Evolutionary conservation across 2,797 vertebrate genomes (phyloP).

Genomic region (Scyliorhinus canicula): DNA sequence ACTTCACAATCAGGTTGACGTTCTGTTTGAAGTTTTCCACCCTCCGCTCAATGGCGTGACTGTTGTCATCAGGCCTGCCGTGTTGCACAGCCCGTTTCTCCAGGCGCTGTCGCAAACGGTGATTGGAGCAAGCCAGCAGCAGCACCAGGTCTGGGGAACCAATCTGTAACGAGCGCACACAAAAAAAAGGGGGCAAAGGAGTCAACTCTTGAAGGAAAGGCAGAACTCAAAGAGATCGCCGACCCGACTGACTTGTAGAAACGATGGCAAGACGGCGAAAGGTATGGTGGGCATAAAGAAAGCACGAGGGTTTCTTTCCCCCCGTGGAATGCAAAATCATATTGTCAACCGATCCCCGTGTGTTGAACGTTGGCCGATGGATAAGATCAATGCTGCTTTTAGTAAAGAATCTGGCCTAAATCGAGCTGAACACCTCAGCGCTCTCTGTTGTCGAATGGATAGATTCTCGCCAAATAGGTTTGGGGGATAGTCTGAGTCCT

Average conservation of each 20-base stretch:
- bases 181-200: too few species aligned
- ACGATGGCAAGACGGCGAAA: background rate
- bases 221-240: background rate
- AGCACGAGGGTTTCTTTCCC: background rate
- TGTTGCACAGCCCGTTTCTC: background rate
- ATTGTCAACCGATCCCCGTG: background rate
- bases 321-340: background rate
- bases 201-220: background rate
- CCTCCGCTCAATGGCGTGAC: constrained; percentile 27
- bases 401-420: background rate
- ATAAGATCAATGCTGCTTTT: background rate
- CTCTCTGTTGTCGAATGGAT: too few species aligned
- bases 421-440: background rate
- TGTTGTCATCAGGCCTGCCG: background rate
- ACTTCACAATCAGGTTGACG: constrained; percentile 29
- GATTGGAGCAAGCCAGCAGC: constrained; percentile 14
- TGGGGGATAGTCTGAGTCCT: too few species aligned
- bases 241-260: background rate
- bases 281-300: background rate
- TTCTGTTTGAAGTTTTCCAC: constrained; percentile 28
- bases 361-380: background rate
- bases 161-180: background rate
- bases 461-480: background rate
- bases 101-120: background rate
- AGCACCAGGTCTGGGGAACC: constrained; percentile 33